Conservation (phyloP, 35 echinoderm and acorn worm genomes). For the Lytechinus pictus region DNA sequence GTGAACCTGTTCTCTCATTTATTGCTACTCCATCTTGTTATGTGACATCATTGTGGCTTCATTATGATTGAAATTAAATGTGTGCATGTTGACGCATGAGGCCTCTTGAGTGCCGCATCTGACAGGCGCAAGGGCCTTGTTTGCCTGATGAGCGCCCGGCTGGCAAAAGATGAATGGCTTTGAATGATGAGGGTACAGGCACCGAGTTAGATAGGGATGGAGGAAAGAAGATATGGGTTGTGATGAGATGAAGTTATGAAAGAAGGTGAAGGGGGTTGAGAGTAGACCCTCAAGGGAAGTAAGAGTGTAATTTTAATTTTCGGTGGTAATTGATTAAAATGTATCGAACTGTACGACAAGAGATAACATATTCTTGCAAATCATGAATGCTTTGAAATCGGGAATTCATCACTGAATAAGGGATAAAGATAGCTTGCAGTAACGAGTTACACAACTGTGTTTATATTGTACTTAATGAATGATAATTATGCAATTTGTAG, state of each 20-base stretch:
- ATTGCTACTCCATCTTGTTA: background rate
- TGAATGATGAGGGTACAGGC: background rate
- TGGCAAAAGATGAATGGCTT: background rate
- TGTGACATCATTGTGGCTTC: background rate
- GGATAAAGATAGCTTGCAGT: no score
- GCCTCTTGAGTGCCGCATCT: background rate
- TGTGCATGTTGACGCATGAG: conserved; percentile 16
- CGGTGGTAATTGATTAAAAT: background rate
- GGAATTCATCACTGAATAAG: no score
- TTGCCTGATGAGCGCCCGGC: background rate
- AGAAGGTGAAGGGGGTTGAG: background rate
- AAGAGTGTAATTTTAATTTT: background rate
- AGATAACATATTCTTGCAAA: no score
- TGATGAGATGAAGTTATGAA: background rate
- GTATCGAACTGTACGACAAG: background rate
- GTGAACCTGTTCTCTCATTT: background rate
- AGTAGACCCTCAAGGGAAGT: background rate
- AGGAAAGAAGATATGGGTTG: background rate
- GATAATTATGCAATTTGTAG: background rate
- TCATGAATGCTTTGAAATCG: no score
- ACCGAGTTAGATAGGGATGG: background rate
- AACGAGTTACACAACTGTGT: no score
- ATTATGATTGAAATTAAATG: conserved; percentile 11
- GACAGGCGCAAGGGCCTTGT: background rate
- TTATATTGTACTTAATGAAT: no score